These are phyloP conservation scores for Stenopsyche tienmushanensis DNA, from an alignment of 1,140 invertebrate species.

Conservation along the genomic window DNA sequence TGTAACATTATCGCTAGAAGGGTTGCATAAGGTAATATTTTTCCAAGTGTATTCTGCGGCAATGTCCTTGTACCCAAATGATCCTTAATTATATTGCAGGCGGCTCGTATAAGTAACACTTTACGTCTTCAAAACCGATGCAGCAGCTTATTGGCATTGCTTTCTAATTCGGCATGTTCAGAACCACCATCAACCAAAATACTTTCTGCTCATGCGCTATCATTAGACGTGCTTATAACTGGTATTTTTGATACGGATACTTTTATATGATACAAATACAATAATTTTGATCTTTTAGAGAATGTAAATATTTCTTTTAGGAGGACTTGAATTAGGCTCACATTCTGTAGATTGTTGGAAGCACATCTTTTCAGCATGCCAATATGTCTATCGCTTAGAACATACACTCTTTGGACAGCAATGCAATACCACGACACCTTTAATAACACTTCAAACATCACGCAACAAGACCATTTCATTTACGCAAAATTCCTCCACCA, in stretches of 20 bases:
- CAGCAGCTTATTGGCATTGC: slow-evolving; percentile 75
- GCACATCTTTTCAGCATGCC: slow-evolving; percentile 86
- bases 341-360: slow-evolving; percentile 91
- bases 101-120: slow-evolving; percentile 71
- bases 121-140: slow-evolving; percentile 80
- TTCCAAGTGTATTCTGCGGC: no score
- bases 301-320: slow-evolving; percentile 49
- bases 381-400: slow-evolving; percentile 88
- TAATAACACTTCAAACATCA: slow-evolving; percentile 52
- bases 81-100: slow-evolving; percentile 49
- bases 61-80: not conserved
- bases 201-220: slow-evolving; percentile 82
- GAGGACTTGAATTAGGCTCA: slow-evolving; percentile 85
- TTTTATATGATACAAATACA: slow-evolving; percentile 1
- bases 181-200: slow-evolving; percentile 70
- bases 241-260: slow-evolving; percentile 42
- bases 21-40: slow-evolving; percentile 75
- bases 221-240: slow-evolving; percentile 80
- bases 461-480: slow-evolving; percentile 59
- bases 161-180: slow-evolving; percentile 76
- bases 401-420: slow-evolving; percentile 78
- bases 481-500: slow-evolving; percentile 52
- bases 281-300: slow-evolving; percentile 13
- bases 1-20: slow-evolving; percentile 84
- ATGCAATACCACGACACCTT: slow-evolving; percentile 51